phyloP scores from a whole-genome alignment of 2,888 invertebrate genomes.

The Cremastobaeus sp. region DNA sequence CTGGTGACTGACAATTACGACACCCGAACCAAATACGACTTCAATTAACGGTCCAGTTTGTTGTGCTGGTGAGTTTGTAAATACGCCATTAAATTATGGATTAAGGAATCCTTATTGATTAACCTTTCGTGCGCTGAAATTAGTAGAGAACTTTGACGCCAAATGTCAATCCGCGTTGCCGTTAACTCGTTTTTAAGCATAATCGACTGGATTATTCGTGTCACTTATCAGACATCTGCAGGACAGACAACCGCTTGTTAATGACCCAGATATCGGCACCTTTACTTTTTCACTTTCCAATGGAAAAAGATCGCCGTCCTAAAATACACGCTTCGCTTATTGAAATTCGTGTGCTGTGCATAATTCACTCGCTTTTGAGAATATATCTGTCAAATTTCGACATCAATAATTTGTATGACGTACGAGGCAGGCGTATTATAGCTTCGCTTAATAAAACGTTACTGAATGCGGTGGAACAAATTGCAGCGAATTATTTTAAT shows the following conservation, averaged over 20 bases:
- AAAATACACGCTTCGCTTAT: too few relatives aligned
- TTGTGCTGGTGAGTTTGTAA: constrained; percentile 35
- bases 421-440: too few relatives aligned
- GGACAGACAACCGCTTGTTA: constrained; percentile 9
- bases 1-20: constrained; percentile 28
- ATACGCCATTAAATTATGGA: constrained; percentile 43
- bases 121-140: constrained; percentile 40
- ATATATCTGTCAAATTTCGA: too few relatives aligned
- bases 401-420: too few relatives aligned
- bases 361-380: too few relatives aligned
- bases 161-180: constrained; percentile 33
- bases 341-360: too few relatives aligned
- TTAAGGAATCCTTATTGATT: constrained; percentile 42
- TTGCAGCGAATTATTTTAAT: too few relatives aligned
- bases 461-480: too few relatives aligned
- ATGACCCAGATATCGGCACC: constrained; percentile 30
- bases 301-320: too few relatives aligned
- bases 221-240: constrained; percentile 14
- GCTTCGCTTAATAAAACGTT: too few relatives aligned
- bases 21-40: constrained; percentile 11
- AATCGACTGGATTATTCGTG: constrained; percentile 33
- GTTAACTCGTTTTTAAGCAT: constrained; percentile 35
- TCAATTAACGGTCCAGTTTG: constrained; percentile 18
- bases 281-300: constrained; percentile 17
- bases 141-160: constrained; percentile 31